phyloP scores from a whole-genome alignment of 2,888 invertebrate species.

The Cepaea hortensis region DNA sequence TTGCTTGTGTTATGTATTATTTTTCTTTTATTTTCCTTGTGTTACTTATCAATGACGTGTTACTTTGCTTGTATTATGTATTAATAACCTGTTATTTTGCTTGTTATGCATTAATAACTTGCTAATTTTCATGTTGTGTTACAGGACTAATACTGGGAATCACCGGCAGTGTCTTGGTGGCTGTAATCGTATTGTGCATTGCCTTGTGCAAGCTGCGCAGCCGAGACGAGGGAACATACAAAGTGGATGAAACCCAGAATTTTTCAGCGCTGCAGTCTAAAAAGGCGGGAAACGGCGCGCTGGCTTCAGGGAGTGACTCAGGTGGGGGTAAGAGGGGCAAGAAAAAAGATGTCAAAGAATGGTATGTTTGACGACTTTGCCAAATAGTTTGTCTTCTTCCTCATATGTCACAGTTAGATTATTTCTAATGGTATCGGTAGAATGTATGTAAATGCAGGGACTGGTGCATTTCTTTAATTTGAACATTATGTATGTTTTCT shows the following conservation, averaged over 20 bases:
- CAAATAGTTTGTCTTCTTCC: constrained; percentile 21
- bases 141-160: constrained; percentile 86
- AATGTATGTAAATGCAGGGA: background rate
- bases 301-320: constrained; percentile 57
- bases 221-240: constrained; percentile 92
- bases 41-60: background rate
- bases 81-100: background rate
- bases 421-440: background rate
- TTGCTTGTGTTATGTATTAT: too few relatives aligned
- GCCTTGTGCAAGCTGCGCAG: constrained; percentile 74
- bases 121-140: background rate
- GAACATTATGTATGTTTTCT: background rate
- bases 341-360: constrained; percentile 72
- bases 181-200: constrained; percentile 90
- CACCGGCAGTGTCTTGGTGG: constrained; percentile 91
- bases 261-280: constrained; percentile 76
- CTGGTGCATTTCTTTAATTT: background rate
- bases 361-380: constrained; percentile 68
- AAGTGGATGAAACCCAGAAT: constrained; percentile 90
- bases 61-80: background rate
- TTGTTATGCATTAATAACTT: background rate
- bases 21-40: background rate
- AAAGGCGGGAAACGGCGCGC: constrained; percentile 68
- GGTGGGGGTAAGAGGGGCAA: constrained; percentile 63
- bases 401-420: background rate